A percentile compares a stretch with the other conserved stretches of the same genome.
Conservation (phyloP, 2,797 vertebrate genomes). For the Oreochromis grahami region DNA sequence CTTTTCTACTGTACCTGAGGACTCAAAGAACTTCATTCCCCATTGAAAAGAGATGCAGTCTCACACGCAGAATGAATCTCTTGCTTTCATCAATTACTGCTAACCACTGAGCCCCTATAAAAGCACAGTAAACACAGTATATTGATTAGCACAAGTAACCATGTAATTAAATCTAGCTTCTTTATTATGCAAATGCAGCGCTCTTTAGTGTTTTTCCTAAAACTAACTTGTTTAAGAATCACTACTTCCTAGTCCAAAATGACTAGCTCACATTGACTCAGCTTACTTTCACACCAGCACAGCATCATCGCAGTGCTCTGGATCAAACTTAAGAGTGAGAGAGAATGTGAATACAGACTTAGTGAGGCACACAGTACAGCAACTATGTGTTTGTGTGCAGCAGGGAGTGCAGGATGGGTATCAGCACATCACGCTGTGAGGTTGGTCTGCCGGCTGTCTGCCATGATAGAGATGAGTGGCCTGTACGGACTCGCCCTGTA, state of each 20-base stretch:
- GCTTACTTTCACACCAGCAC: not conserved
- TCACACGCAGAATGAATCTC: not conserved
- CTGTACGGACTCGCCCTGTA: conserved; percentile 51
- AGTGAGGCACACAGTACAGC: not conserved
- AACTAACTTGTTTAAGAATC: not conserved
- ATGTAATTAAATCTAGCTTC: not conserved
- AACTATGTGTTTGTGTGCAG: not conserved
- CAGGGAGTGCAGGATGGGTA: conserved; percentile 7
- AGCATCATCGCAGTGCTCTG: not conserved
- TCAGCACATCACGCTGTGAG: conserved; percentile 32
- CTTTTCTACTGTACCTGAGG: not conserved
- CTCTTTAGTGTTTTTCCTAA: not conserved
- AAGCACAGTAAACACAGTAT: not conserved
- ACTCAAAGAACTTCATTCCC: not conserved
- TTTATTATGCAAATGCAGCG: not conserved
- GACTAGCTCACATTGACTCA: not conserved
- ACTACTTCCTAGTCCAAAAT: not conserved
- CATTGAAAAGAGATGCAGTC: not conserved
- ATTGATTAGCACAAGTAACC: not conserved
- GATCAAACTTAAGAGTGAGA: not conserved
- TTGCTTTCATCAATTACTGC: not conserved
- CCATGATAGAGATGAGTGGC: conserved; percentile 9
- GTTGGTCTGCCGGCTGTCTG: conserved; percentile 22
- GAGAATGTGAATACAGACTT: not conserved
- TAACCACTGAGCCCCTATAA: not conserved